Evolutionary conservation across 2,888 invertebrate genomes (phyloP), one percentile per base, ranked within the genome.

Genomic region (Amaurobius ferox): DNA sequence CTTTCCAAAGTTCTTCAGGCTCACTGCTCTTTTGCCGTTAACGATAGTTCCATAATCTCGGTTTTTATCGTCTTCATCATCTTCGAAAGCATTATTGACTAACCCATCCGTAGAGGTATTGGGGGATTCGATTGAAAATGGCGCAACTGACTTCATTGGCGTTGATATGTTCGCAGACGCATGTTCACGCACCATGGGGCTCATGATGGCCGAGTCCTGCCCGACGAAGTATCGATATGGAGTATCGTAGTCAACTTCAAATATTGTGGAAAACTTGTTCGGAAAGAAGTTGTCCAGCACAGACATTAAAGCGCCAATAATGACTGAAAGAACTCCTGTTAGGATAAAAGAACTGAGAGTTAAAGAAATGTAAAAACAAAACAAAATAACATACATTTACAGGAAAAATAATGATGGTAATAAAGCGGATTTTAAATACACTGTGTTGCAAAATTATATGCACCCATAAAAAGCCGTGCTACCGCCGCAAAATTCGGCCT

Each of bases 161-260:
- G 66, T 66, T 0, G 73, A 67, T 26, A 44, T 40, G n/a, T 29
- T 55, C 55, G 66, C 32, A 7, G 76, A 67, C 5, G 62, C 13
- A 30, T 78, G 85, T 6, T 40, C 78, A 0, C 55, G 86, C 6
- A 55, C 48, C n/a, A 77, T 64, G 16, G 80, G 76, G 5, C 74
- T 16, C 9, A 19, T 39, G 7, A 67, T n/a, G 2, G 76, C 28
- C 0, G 68, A n/a, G 67, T 88, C 88, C 61, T 88, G 88, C 1
- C 88, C 88, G 0, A 89, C 89, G 80, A 89, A 89, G 64, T 89
- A 89, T n/a, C 89, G 76, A 73, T 97, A 97, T 0, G 97, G 97
- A 13, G 97, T 97, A 91, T 97, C 97, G 91, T 96, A 97, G 92
- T 98, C 97, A 62, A 97, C 95, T 91, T 96, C 96, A 80, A 97